Evolutionary conservation across 2,113 vertebrate genomes (phyloP).

Genomic region (Eublepharis macularius): DNA sequence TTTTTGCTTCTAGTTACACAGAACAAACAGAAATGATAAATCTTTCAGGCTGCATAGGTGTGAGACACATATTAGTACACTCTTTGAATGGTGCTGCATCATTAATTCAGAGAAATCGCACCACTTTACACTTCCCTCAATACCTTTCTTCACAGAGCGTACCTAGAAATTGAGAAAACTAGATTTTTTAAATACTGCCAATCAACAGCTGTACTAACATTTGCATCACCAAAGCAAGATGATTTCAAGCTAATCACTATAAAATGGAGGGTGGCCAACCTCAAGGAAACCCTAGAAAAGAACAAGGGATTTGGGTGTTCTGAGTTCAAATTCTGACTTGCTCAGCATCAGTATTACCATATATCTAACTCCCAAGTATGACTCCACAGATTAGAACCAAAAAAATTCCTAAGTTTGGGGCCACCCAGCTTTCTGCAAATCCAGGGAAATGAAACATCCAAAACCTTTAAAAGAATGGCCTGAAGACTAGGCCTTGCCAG

Average conservation of each 20-base stretch:
- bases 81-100: background rate
- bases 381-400: too few species aligned
- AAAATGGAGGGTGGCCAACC: background rate
- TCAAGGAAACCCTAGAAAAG: background rate
- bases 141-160: background rate
- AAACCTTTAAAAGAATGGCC: too few species aligned
- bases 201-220: background rate
- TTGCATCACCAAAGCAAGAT: background rate
- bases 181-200: background rate
- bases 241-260: background rate
- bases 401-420: too few species aligned
- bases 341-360: too few species aligned
- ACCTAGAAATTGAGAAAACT: background rate
- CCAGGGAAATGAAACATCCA: background rate
- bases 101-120: conserved; percentile 2
- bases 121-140: background rate
- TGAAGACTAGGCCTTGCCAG: too few species aligned
- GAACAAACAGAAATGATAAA: background rate
- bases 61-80: background rate
- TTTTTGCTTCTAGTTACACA: background rate
- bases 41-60: background rate
- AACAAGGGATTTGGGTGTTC: background rate
- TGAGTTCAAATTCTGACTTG: background rate
- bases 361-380: too few species aligned
- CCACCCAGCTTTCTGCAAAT: background rate